A percentile compares a stretch with the other conserved stretches of the same genome.
phyloP scores from a whole-genome alignment of 2,888 invertebrate genomes.

The Scaptodrosophila latifasciaeformis region DNA sequence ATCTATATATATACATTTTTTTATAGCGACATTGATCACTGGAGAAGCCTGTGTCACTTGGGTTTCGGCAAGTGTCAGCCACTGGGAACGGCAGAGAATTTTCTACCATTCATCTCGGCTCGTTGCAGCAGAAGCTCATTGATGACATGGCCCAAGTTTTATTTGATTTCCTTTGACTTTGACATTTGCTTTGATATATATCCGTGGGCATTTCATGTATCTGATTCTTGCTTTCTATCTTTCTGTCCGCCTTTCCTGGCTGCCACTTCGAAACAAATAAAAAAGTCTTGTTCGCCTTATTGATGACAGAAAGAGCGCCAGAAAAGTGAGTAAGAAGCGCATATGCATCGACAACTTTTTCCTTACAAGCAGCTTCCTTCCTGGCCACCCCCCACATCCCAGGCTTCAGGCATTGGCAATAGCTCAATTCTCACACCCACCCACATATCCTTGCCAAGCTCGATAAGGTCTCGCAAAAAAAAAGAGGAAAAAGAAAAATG shows the following conservation, averaged over 20 bases:
- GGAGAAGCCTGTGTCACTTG: too few species aligned
- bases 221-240: too few species aligned
- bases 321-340: not conserved
- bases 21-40: too few species aligned
- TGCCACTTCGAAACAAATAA: not conserved
- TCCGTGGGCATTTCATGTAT: constrained; percentile 11
- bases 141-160: constrained; percentile 9
- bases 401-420: not conserved
- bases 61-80: too few species aligned
- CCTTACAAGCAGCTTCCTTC: constrained; percentile 13
- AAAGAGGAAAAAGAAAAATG: too few species aligned
- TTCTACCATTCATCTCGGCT: too few species aligned
- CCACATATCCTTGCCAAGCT: not conserved
- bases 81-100: too few species aligned
- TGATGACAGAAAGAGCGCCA: constrained; percentile 36
- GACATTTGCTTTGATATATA: constrained; percentile 32
- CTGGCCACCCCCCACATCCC: not conserved
- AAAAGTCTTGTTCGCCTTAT: constrained; percentile 36
- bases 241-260: not conserved
- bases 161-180: constrained; percentile 40
- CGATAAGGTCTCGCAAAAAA: too few species aligned
- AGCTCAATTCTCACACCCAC: not conserved
- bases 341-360: constrained; percentile 14
- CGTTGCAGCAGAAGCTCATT: too few species aligned
- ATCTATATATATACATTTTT: too few species aligned